A percentile compares a stretch with the other conserved stretches of the same genome.
These are phyloP conservation scores for Catostylus mosaicus DNA, from an alignment of 30 jellyfish, hydroid and myxozoan genomes.

Conservation along the genomic window DNA sequence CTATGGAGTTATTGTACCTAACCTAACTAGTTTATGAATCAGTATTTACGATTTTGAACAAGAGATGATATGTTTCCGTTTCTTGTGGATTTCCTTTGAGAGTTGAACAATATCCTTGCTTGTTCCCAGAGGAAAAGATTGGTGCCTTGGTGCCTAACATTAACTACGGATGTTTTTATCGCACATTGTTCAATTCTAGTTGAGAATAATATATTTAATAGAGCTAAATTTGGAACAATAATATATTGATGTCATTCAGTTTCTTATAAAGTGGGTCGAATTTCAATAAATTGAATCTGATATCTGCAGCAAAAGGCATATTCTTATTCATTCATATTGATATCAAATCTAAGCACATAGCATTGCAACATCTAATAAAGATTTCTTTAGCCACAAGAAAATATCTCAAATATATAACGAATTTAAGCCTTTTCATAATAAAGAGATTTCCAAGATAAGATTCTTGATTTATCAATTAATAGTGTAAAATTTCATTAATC, in stretches of 20 bases:
- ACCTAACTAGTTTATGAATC: not conserved
- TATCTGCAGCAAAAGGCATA: too few species aligned
- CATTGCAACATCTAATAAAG: too few species aligned
- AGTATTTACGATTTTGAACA: not conserved
- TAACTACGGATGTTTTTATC: not conserved
- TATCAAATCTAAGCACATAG: too few species aligned
- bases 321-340: too few species aligned
- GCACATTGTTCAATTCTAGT: not conserved
- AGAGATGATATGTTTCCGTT: slow-evolving; percentile 12
- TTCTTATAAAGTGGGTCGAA: too few species aligned
- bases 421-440: too few species aligned
- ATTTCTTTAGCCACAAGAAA: too few species aligned
- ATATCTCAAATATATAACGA: too few species aligned
- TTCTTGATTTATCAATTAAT: too few species aligned
- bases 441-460: too few species aligned
- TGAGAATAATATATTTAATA: not conserved
- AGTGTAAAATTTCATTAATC: too few species aligned
- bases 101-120: not conserved
- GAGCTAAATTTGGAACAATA: not conserved
- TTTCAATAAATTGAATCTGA: too few species aligned
- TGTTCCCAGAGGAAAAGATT: not conserved
- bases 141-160: not conserved
- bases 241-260: not conserved
- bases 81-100: not conserved
- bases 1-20: not conserved